Conservation (phyloP, 2,113 vertebrate species). For the Neopipo cinnamomea region DNA sequence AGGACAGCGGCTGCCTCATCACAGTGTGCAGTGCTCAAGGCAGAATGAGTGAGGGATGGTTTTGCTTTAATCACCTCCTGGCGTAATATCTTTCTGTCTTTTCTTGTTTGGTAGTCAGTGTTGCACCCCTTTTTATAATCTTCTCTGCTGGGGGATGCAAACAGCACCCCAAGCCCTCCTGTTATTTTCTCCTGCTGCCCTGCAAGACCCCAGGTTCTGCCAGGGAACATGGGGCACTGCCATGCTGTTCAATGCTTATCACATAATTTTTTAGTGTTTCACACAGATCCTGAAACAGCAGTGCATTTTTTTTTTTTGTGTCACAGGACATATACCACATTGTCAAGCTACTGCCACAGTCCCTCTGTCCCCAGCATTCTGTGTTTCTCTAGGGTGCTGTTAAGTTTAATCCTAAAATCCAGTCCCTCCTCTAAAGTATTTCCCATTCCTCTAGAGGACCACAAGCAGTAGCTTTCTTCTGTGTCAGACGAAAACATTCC, state of each 20-base stretch:
- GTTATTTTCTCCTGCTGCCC: background rate
- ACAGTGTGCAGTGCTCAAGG: fast-evolving
- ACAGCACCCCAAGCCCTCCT: background rate
- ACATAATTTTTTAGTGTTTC: background rate
- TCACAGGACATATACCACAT: fast-evolving
- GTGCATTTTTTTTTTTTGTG: background rate
- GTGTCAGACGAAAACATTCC: background rate
- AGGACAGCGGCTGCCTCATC: fast-evolving
- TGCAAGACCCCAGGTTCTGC: background rate
- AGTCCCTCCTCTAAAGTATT: background rate
- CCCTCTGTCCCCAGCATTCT: background rate
- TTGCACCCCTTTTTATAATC: background rate
- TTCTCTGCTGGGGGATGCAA: background rate
- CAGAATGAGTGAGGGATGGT: fast-evolving
- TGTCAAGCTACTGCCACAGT: background rate
- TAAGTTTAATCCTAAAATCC: background rate
- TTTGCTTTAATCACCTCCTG: background rate
- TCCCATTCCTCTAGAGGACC: background rate
- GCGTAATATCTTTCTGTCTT: background rate
- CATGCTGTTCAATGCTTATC: fast-evolving
- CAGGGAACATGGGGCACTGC: fast-evolving
- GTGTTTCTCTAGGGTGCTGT: background rate
- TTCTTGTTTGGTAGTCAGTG: fast-evolving
- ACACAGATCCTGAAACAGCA: background rate
- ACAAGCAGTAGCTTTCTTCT: background rate